Evolutionary conservation across 2,113 vertebrate genomes (phyloP).

Genomic region (Setophaga coronata): DNA sequence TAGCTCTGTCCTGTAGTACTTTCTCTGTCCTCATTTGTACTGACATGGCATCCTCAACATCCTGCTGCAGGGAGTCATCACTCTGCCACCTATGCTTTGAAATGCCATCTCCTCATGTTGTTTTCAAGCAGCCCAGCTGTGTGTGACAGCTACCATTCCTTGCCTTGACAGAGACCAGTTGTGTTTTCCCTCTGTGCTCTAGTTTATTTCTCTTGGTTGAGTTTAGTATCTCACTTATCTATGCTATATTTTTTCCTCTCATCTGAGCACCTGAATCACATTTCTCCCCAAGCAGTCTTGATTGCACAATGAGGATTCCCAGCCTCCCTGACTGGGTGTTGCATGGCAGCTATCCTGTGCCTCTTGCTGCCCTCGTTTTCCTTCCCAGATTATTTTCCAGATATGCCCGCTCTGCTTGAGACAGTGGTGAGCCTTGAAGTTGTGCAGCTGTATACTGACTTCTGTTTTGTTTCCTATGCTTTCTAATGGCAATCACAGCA

Average conservation of each 20-base stretch:
- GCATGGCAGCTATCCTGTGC: not conserved
- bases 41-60: not conserved
- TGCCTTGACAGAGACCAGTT: not conserved
- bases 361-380: not conserved
- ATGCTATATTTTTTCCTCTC: rapidly evolving
- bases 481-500: not conserved
- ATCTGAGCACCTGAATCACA: not conserved
- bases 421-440: not conserved
- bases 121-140: not conserved
- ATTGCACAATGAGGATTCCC: not conserved
- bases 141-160: not conserved
- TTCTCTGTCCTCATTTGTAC: not conserved
- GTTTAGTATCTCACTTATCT: not conserved
- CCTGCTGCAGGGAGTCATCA: not conserved
- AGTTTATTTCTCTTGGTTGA: not conserved
- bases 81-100: not conserved
- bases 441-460: rapidly evolving
- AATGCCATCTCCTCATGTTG: rapidly evolving
- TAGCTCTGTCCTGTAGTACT: not conserved
- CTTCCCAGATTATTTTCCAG: not conserved
- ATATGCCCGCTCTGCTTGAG: not conserved
- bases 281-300: not conserved
- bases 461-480: not conserved
- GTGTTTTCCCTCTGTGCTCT: not conserved
- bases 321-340: not conserved